Evolutionary conservation across 2,888 invertebrate genomes (phyloP).

Genomic region (Unio pictorum): DNA sequence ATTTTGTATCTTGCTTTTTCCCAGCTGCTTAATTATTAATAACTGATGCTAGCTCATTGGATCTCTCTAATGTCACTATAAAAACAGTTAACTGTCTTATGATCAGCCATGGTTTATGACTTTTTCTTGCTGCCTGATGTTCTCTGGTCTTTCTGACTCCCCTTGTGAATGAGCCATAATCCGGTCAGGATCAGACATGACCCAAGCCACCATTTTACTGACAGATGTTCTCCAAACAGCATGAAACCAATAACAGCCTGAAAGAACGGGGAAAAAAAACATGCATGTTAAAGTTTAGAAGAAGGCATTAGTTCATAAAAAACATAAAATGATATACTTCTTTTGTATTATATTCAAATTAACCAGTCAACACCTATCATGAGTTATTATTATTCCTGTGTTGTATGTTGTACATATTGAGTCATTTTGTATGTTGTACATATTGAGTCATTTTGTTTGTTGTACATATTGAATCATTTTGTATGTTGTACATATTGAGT

Average conservation of each 20-base stretch:
- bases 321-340: too few species aligned
- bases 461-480: too few species aligned
- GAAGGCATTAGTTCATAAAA: not conserved
- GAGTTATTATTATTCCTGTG: not conserved
- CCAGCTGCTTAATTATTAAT: too few species aligned
- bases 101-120: not conserved
- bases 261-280: conserved; percentile 20
- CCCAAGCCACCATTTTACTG: conserved; percentile 82
- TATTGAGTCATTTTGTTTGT: too few species aligned
- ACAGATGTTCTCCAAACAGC: conserved; percentile 81
- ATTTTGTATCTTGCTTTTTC: too few species aligned
- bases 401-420: not conserved
- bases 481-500: too few species aligned
- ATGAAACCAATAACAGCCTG: conserved; percentile 82
- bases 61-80: too few species aligned
- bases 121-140: conserved; percentile 1
- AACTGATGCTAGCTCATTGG: too few species aligned
- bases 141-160: conserved; percentile 10
- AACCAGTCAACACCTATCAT: too few species aligned
- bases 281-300: not conserved
- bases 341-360: too few species aligned
- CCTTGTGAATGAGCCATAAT: conserved; percentile 76
- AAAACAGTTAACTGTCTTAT: too few species aligned
- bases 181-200: conserved; percentile 81
- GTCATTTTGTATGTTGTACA: too few species aligned